phyloP scores from a whole-genome alignment of 92 coral and sea anemone species.

The Porites evermanni region DNA sequence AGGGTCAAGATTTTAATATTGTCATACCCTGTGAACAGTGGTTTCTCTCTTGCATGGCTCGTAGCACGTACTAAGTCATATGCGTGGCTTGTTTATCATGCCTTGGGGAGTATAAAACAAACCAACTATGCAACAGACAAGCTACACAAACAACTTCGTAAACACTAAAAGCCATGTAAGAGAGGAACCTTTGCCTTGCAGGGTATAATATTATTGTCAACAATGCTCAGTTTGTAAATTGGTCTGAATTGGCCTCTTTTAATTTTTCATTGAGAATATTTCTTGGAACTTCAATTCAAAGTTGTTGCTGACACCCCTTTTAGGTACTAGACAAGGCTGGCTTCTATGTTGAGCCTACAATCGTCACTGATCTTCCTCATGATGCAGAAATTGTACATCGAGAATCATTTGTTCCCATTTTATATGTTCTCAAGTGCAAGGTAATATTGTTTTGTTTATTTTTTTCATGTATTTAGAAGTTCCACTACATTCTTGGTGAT shows the following conservation, averaged over 20 bases:
- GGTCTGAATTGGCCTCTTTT: not conserved
- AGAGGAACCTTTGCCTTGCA: too few species aligned
- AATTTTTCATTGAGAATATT: too few species aligned
- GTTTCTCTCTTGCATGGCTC: too few species aligned
- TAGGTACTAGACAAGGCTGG: slow-evolving; percentile 92
- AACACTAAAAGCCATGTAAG: too few species aligned
- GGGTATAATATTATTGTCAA: not conserved
- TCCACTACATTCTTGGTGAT: not conserved
- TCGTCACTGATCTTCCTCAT: slow-evolving; percentile 87
- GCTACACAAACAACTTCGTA: too few species aligned
- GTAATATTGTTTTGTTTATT: slow-evolving; percentile 32
- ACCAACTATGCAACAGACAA: too few species aligned
- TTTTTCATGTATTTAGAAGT: too few species aligned
- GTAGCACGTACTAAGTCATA: too few species aligned
- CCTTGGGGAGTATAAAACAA: not conserved
- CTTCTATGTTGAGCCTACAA: slow-evolving; percentile 96
- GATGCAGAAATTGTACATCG: slow-evolving; percentile 87
- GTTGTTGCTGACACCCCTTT: not conserved
- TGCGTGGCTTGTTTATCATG: not conserved
- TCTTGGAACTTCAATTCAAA: too few species aligned
- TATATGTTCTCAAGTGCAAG: slow-evolving; percentile 91
- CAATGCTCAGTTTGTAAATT: not conserved
- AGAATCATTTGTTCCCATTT: slow-evolving; percentile 90
- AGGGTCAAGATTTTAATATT: not conserved
- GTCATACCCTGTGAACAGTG: too few species aligned